Percentiles rank a stretch among this genome's conserved stretches.
phyloP scores from a whole-genome alignment of 2,888 invertebrate genomes.

The Xanthostigma xanthostigma region DNA sequence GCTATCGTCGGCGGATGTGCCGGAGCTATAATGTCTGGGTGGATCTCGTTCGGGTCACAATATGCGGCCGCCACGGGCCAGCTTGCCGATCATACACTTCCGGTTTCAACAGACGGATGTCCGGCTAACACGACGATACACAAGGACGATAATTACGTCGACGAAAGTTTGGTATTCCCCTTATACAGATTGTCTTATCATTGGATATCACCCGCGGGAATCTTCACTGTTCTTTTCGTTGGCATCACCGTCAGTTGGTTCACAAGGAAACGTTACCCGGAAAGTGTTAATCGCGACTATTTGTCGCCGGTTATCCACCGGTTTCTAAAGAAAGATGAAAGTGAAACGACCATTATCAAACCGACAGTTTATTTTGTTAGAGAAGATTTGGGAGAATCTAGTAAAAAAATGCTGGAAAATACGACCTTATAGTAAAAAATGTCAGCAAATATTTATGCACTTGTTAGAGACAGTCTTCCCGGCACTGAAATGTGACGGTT shows the following conservation, averaged over 20 bases:
- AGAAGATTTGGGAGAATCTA: not conserved
- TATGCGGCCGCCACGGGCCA: constrained; percentile 43
- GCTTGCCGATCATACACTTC: constrained; percentile 39
- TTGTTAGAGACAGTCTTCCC: too few relatives aligned
- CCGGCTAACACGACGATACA: constrained; percentile 12
- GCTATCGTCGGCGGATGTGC: constrained; percentile 42
- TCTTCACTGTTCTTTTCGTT: constrained; percentile 46
- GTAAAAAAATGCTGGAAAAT: not conserved
- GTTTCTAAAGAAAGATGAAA: constrained; percentile 16
- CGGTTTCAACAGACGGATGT: constrained; percentile 33
- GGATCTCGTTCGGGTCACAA: constrained; percentile 52
- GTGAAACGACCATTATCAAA: not conserved
- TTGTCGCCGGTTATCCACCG: constrained; percentile 44
- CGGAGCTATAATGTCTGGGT: constrained; percentile 43
- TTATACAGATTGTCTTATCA: constrained; percentile 66
- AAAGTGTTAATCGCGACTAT: constrained; percentile 37
- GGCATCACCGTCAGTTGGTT: constrained; percentile 49
- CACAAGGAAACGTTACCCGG: constrained; percentile 35
- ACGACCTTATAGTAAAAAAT: not conserved
- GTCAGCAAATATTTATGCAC: not conserved
- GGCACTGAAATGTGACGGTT: too few relatives aligned
- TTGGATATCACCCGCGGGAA: constrained; percentile 66
- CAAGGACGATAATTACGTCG: constrained; percentile 15
- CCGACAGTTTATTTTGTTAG: not conserved
- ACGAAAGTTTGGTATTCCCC: constrained; percentile 46